Evolutionary conservation across 2,888 invertebrate species (phyloP).

Genomic region (Drosophila acutilabella): DNA sequence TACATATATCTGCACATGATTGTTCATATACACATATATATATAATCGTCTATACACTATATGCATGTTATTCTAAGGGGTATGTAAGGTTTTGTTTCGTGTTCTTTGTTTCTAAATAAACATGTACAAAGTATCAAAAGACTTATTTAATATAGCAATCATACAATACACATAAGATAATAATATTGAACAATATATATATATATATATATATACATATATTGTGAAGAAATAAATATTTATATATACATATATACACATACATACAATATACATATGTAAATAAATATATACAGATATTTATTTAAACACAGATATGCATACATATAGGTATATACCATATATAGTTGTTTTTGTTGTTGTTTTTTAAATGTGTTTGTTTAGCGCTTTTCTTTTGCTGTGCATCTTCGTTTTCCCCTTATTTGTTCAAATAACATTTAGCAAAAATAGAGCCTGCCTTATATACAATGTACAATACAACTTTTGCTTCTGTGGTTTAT

Average conservation of each 20-base stretch:
- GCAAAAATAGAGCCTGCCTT: constrained; percentile 80
- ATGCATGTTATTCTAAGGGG: constrained; percentile 61
- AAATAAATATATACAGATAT: constrained; percentile 22
- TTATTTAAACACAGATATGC: constrained; percentile 35
- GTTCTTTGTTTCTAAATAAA: constrained; percentile 65
- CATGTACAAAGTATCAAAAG: constrained; percentile 80
- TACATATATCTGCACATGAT: constrained; percentile 48
- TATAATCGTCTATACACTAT: constrained; percentile 46
- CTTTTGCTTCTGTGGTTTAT: constrained; percentile 56
- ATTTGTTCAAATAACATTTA: constrained; percentile 81
- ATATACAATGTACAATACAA: constrained; percentile 79
- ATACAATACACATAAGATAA: constrained; percentile 76
- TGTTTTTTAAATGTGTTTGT: constrained; percentile 46
- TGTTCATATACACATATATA: constrained; percentile 53
- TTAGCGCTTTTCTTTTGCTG: constrained; percentile 70
- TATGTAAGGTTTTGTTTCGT: constrained; percentile 37
- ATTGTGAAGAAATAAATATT: constrained; percentile 31
- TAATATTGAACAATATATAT: constrained; percentile 76
- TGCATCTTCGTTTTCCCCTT: constrained; percentile 72
- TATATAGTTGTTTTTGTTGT: constrained; percentile 12
- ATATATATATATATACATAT: constrained; percentile 51
- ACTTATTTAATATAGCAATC: constrained; percentile 76
- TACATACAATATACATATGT: constrained; percentile 33
- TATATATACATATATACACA: constrained; percentile 24
- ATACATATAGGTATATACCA: constrained; percentile 29